Evolutionary conservation across 2,113 vertebrate species (phyloP), one percentile per base, ranked within the genome.

Genomic region (Calyptommatus sinebrachiatus): DNA sequence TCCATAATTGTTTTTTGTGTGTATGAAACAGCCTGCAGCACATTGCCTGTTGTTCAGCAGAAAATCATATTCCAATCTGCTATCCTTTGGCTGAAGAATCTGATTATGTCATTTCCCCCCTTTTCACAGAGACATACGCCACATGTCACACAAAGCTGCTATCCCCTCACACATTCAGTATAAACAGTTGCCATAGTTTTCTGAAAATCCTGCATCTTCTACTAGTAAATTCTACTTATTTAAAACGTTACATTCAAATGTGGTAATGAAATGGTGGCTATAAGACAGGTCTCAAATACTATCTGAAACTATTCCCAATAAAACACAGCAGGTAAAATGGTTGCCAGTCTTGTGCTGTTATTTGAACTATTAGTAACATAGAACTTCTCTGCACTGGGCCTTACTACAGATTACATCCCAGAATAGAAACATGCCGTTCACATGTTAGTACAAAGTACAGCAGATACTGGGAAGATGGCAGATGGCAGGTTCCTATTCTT

Each of bases 131-230:
- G 75, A 48, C 83, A 50, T 0, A 0, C 6, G 50, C 63, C 0
- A 0, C 22, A 2, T 4, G 62, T 71, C 65, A 63, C 46, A 73
- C 31, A 78, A 83, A 78, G 77, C 87, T 79, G 85, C 85, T 16
- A 65, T 71, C 79, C 76, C 70, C 74, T 83, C 18, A 67, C 81
- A 66, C 28, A 0, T 84, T 83, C 80, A 83, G 74, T 79, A 78
- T 78, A 77, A 82, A 66, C 61, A 66, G 46, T 57, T 73, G 72
- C 75, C 70, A 62, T 75, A 83, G 5, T 78, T 80, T 68, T 69
- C 71, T 83, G 85, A 16, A 53, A 66, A 87, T 75, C 31, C 35
- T 50, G 48, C 84, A 20, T 77, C 75, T 1, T 62, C 72, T 26
- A 8, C 61, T 65, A 28, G 7, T 78, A 76, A 70, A 81, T 81